A percentile compares a stretch with the other conserved stretches of the same genome.
phyloP scores from a whole-genome alignment of 37 sponge, comb jelly and placozoan genomes.

The Corticium candelabrum region DNA sequence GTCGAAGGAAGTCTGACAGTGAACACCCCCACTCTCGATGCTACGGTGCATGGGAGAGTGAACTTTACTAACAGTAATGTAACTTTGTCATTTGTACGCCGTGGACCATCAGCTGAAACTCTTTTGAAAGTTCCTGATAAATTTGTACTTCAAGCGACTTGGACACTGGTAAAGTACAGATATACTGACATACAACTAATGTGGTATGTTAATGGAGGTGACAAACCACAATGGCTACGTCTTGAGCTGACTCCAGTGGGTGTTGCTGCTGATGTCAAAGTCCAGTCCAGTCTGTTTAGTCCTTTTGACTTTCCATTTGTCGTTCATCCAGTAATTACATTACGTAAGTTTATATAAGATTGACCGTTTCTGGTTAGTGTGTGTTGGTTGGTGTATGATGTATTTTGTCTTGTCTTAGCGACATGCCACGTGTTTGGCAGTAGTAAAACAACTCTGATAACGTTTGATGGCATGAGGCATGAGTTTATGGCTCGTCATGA shows the following conservation, averaged over 20 bases:
- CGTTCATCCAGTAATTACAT: background rate
- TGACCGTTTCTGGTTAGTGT: no score
- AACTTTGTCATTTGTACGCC: no score
- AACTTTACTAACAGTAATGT: no score
- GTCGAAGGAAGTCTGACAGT: background rate
- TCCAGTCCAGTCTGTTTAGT: background rate
- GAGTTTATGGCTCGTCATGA: background rate
- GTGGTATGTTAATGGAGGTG: background rate
- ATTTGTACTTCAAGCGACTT: no score
- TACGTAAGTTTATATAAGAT: slow-evolving; percentile 2
- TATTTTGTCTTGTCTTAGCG: no score
- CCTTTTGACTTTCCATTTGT: background rate
- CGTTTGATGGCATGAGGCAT: background rate
- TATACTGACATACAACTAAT: background rate
- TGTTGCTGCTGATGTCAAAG: background rate
- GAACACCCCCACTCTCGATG: background rate
- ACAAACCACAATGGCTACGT: background rate
- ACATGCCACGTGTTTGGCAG: no score
- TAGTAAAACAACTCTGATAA: no score
- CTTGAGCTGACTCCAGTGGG: background rate
- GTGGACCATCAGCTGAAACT: no score
- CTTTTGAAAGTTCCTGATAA: no score
- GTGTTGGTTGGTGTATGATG: no score
- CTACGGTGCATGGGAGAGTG: background rate
- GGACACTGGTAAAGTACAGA: no score